A percentile compares a stretch with the other conserved stretches of the same genome.
These are phyloP conservation scores for Melinaea menophilus DNA, from an alignment of 2,888 invertebrate genomes.

Conservation along the genomic window DNA sequence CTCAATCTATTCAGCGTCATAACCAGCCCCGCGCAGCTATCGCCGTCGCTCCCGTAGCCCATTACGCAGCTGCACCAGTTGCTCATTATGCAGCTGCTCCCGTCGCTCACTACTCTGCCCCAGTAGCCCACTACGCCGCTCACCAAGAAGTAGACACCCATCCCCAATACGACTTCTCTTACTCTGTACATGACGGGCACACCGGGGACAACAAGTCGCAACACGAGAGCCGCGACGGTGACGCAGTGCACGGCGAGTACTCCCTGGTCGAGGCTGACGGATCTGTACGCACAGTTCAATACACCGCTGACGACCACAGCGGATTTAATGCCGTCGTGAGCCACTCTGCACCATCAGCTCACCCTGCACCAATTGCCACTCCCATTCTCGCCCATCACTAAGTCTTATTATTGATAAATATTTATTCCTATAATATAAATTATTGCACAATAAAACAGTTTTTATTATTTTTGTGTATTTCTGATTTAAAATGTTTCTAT, in stretches of 20 bases:
- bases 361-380: slow-evolving; percentile 39
- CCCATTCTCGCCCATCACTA: slow-evolving; percentile 4
- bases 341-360: slow-evolving; percentile 49
- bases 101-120: slow-evolving; percentile 31
- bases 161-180: slow-evolving; percentile 65
- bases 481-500: slow-evolving; percentile 38
- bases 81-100: slow-evolving; percentile 40
- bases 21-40: slow-evolving; percentile 46
- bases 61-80: slow-evolving; percentile 40
- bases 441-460: too few relatives aligned
- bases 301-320: slow-evolving; percentile 59
- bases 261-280: slow-evolving; percentile 72
- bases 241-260: slow-evolving; percentile 78
- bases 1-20: slow-evolving; percentile 61
- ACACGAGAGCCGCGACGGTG: slow-evolving; percentile 77
- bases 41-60: slow-evolving; percentile 38
- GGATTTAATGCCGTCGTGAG: slow-evolving; percentile 51
- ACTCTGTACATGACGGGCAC: slow-evolving; percentile 33
- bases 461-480: too few relatives aligned
- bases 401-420: too few relatives aligned
- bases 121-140: slow-evolving; percentile 46
- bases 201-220: slow-evolving; percentile 78
- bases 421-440: too few relatives aligned
- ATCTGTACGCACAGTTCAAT: slow-evolving; percentile 74
- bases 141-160: slow-evolving; percentile 52